Base-by-base conservation (phyloP, 2,888 invertebrate species). In the Caenorhabditis drosophilae region DNA sequence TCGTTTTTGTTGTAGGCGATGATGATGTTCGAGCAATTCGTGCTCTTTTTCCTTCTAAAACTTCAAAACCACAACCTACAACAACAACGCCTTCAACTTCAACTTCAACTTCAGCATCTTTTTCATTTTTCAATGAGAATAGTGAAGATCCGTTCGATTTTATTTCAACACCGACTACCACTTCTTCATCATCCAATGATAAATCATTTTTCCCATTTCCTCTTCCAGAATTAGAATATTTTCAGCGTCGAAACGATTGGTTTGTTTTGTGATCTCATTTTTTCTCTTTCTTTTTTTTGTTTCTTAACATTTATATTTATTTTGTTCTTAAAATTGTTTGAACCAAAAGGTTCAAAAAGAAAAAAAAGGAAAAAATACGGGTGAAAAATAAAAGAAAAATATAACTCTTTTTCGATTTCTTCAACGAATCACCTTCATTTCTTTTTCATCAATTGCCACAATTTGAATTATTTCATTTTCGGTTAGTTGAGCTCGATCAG, bases 21-120 rank as follows among this genome's bases (percentile, higher is more conserved):
- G 44, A 86, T 92, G 84, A 94, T 92, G 86, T 89, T 92, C 77
- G 93, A 92, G 87, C 93, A 91, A 85, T 93, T 92, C 46, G 78
- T 22, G 49, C 63, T 16, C 66, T 80, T 31, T 81, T 78, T 41
- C 71, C 77, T 44, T 40, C 22, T 16, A 34, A 2, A 12, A 45
- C 16, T 15, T 7, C 40, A 6, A 22, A 4, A 40, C 22, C 18
- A 42, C 7, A n/a, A 2, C 18, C 20, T 15, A 41, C 41, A 20
- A 41, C 20, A 15, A 20, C 15, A 31, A 12, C 45, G 18, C 4
- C 11, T 45, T 16, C 25, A 16, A 45, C 31, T 2, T 27, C 44
- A 23, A 25, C 25, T 25, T 9, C 44, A 26, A 4, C 23, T 11
- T 3, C 25, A 4, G 25, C 26, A 6, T 9, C 26, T 4, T 3